Percentiles rank a stretch among this genome's conserved stretches.
phyloP scores from a whole-genome alignment of 2,888 invertebrate species.

The Euplexia lucipara region DNA sequence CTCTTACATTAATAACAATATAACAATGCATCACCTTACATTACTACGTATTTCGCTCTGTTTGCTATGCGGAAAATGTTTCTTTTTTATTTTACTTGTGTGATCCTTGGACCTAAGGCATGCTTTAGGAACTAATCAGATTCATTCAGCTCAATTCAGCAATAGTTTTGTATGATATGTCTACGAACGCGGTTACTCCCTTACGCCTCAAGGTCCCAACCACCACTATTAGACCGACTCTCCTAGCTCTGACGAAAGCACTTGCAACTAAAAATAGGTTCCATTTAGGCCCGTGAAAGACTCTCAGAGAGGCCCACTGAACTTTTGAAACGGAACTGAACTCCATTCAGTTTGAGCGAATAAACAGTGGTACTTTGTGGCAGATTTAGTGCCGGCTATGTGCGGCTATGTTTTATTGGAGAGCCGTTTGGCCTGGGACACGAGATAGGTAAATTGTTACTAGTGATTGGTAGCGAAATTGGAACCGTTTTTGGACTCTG shows the following conservation, averaged over 20 bases:
- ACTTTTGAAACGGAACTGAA: constrained; percentile 71
- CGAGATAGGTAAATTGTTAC: constrained; percentile 64
- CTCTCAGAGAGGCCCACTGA: constrained; percentile 60
- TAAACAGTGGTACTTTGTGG: constrained; percentile 63
- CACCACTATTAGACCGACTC: neutral
- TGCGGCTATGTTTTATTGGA: constrained; percentile 51
- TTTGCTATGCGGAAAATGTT: no score
- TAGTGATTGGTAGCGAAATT: constrained; percentile 59
- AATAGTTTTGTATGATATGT: no score
- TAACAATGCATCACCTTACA: no score
- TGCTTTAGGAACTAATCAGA: no score
- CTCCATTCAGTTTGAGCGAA: constrained; percentile 63
- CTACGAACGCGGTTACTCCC: no score
- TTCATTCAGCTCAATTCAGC: no score
- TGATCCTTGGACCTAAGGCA: no score
- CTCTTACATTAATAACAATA: no score
- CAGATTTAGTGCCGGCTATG: constrained; percentile 61
- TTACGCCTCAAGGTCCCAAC: neutral
- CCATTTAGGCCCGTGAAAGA: constrained; percentile 71
- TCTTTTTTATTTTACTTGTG: no score
- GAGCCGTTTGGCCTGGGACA: constrained; percentile 44
- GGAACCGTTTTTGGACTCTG: constrained; percentile 54
- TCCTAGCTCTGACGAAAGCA: constrained; percentile 2
- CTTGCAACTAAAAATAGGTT: constrained; percentile 75
- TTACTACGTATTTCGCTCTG: no score